phyloP scores from a whole-genome alignment of 2,113 vertebrate genomes.

The Pimephales promelas region DNA sequence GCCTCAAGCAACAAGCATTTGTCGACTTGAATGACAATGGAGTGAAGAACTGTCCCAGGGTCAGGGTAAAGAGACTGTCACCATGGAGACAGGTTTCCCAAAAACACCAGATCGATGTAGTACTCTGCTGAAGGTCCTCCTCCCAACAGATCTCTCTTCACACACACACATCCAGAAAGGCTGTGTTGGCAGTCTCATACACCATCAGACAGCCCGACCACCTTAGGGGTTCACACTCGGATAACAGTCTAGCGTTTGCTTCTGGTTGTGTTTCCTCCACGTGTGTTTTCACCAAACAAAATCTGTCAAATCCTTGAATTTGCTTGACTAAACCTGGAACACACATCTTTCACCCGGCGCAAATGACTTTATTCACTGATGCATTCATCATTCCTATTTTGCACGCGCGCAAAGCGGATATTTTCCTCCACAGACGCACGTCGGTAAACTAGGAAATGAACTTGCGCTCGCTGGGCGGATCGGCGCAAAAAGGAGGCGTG shows the following conservation, averaged over 20 bases:
- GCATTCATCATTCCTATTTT: too few species aligned
- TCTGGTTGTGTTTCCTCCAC: not conserved
- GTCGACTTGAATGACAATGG: conserved; percentile 16
- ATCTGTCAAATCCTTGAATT: not conserved
- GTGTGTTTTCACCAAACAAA: not conserved
- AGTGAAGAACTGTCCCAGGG: not conserved
- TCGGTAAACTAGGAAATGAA: too few species aligned
- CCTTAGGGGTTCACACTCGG: not conserved
- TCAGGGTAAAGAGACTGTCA: not conserved
- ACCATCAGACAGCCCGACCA: not conserved
- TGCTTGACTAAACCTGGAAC: not conserved
- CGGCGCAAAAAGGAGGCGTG: too few species aligned
- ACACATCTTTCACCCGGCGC: too few species aligned
- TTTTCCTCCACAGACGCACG: too few species aligned
- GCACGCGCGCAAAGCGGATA: too few species aligned
- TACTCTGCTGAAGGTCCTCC: not conserved
- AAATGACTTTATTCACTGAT: too few species aligned
- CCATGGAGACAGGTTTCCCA: not conserved
- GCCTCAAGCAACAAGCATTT: not conserved
- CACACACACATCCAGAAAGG: not conserved
- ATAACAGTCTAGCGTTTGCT: not conserved
- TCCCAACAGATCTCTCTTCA: not conserved
- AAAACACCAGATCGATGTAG: not conserved
- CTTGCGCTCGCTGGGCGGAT: too few species aligned
- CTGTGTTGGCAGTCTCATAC: not conserved